Percentiles rank a stretch among this genome's conserved stretches.
phyloP scores from a whole-genome alignment of 2,797 vertebrate genomes.

The Saxicola maurus region DNA sequence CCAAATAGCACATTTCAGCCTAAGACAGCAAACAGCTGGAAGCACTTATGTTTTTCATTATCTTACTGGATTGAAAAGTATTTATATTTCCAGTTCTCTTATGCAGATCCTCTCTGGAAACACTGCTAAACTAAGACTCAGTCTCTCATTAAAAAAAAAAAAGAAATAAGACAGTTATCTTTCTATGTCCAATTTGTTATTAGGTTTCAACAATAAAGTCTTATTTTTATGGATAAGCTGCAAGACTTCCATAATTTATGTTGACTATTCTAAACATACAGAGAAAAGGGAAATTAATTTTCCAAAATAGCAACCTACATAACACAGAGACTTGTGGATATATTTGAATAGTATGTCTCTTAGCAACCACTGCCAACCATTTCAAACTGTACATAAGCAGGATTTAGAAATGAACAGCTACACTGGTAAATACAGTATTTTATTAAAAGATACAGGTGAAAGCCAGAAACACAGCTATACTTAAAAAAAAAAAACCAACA shows the following conservation, averaged over 20 bases:
- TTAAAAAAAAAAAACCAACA: not conserved
- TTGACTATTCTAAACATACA: slow-evolving; percentile 58
- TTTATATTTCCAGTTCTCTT: slow-evolving; percentile 25
- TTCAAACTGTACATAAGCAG: slow-evolving; percentile 44
- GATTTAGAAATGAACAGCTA: slow-evolving; percentile 41
- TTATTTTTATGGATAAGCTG: slow-evolving; percentile 50
- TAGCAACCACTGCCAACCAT: slow-evolving; percentile 70
- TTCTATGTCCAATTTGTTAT: not conserved
- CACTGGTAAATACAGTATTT: slow-evolving; percentile 12
- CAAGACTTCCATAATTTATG: slow-evolving; percentile 49
- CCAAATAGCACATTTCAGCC: slow-evolving; percentile 27
- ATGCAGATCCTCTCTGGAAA: not conserved
- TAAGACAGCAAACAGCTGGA: slow-evolving; percentile 36
- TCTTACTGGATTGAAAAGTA: not conserved
- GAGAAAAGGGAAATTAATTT: slow-evolving; percentile 60
- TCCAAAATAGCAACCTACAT: slow-evolving; percentile 61
- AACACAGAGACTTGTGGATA: slow-evolving; percentile 51
- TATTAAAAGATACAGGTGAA: slow-evolving; percentile 16
- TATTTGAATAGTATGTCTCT: slow-evolving; percentile 64
- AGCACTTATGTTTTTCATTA: not conserved
- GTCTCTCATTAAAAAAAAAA: not conserved
- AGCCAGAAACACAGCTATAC: not conserved
- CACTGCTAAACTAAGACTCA: not conserved
- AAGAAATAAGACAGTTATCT: not conserved
- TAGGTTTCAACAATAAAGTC: slow-evolving; percentile 41